Evolutionary conservation across 2,888 invertebrate species (phyloP), one percentile per base, ranked within the genome.

Genomic region (Linnaemya tessellans): DNA sequence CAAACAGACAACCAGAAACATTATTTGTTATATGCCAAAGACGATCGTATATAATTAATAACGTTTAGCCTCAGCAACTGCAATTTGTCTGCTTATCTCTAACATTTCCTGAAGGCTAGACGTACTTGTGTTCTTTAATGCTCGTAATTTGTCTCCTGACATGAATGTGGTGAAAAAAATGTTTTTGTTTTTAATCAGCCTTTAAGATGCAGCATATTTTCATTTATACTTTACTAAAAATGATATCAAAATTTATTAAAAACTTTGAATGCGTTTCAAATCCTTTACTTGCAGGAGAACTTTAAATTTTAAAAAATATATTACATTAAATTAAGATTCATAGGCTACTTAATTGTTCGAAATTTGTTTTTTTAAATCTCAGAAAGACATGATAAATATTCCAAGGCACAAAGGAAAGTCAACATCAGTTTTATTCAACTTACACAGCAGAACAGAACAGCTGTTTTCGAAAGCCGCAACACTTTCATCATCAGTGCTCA

Each of bases 31-130:
- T 68, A 38, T 68, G 38, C 11, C 20, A 68, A 38, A 20, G 22
- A 38, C 0, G 35, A 35, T 25, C 49, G 30, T 51, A 35, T 54
- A 51, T 20, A 51, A 68, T 54, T 68, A 68, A 68, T 51, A 51
- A 46, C 51, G 15, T 68, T 68, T 51, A 15, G 20, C 35, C 18
- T 49, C 4, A 13, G 11, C 38, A 35, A 18, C 38, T 54, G 1
- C 10, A 60, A 35, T 60, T 18, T n/a, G 30, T 8, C 10, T 35
- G 2, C 1, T n/a, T 11, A 35, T n/a, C 35, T 2, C 54, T 70
- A 7, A 56, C 1, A 25, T 43, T 71, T 56, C 18, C 41, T 22
- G 20, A 18, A 1, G 43, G 56, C 41, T 8, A 18, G 9, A 70
- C 68, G 18, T 38, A 1, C 2, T 51, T 30, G 30, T 10, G 30